Evolutionary conservation across 2,888 invertebrate species (phyloP).

Genomic region (Drosophila leonis): DNA sequence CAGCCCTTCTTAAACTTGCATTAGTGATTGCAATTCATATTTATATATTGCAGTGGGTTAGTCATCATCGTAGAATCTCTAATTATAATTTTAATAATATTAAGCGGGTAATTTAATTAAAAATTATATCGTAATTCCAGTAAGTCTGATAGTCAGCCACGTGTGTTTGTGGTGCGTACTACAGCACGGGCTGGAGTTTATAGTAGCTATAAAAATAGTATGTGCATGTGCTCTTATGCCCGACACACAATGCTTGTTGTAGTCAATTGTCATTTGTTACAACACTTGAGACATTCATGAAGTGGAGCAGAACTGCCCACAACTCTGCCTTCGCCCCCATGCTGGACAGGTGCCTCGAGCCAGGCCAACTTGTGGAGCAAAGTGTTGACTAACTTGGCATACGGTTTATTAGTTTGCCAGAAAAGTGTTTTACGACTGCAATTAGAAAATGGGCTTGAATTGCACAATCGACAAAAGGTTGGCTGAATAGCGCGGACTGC

Average conservation of each 20-base stretch:
- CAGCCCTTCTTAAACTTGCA: neutral
- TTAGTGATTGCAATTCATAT: neutral
- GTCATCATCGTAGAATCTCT: too few relatives aligned
- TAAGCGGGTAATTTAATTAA: too few relatives aligned
- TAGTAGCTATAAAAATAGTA: constrained; percentile 12
- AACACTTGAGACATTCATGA: constrained; percentile 68
- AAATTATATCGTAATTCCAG: neutral
- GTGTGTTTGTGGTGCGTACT: constrained; percentile 37
- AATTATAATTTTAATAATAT: neutral
- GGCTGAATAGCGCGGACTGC: constrained; percentile 19
- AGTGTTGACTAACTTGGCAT: constrained; percentile 66
- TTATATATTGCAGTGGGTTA: neutral
- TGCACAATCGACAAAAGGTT: constrained; percentile 76
- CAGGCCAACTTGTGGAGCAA: constrained; percentile 26
- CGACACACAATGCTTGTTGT: constrained; percentile 6
- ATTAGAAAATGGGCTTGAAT: constrained; percentile 75
- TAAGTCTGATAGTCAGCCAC: constrained; percentile 58
- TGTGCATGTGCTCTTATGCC: constrained; percentile 9
- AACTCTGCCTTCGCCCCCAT: constrained; percentile 3
- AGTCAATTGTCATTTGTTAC: constrained; percentile 56
- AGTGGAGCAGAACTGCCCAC: constrained; percentile 56
- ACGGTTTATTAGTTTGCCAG: constrained; percentile 78
- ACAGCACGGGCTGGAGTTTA: constrained; percentile 3
- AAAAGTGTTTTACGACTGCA: constrained; percentile 74
- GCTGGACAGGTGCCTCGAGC: constrained; percentile 1